phyloP scores from a whole-genome alignment of 2,113 vertebrate genomes.

The Leucoraja erinaceus region DNA sequence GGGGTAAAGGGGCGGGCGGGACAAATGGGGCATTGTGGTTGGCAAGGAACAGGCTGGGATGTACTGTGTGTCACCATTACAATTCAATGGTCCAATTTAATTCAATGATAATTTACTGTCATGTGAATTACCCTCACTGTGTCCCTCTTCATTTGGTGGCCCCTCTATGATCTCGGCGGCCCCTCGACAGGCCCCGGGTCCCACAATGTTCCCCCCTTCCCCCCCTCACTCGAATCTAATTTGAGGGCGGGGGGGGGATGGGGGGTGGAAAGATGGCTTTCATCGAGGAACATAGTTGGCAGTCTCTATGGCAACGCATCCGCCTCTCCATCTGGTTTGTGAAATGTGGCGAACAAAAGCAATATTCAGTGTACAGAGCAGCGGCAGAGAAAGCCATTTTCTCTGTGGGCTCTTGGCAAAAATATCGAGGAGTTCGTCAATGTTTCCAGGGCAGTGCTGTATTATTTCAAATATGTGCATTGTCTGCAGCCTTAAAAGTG shows the following conservation, averaged over 20 bases:
- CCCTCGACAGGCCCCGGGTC: too few relatives aligned
- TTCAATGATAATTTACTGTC: too few relatives aligned
- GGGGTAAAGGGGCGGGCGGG: too few relatives aligned
- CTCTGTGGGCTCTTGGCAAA: conserved; percentile 8
- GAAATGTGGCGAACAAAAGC: conserved; percentile 13
- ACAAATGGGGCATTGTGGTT: too few relatives aligned
- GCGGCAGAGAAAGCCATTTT: neutral
- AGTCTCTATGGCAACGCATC: conserved; percentile 12
- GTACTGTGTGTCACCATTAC: too few relatives aligned
- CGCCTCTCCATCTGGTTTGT: conserved; percentile 16
- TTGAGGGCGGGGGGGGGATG: neutral
- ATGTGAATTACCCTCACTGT: too few relatives aligned
- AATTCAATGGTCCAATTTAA: too few relatives aligned
- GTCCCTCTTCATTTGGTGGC: too few relatives aligned
- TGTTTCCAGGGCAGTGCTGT: conserved; percentile 12
- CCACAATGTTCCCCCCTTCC: too few relatives aligned
- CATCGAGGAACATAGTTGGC: neutral
- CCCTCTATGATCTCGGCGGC: too few relatives aligned
- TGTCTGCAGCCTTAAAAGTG: neutral
- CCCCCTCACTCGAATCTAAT: neutral
- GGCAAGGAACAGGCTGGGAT: neutral
- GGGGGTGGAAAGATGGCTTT: neutral
- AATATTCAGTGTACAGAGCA: neutral
- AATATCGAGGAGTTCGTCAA: neutral
- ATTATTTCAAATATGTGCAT: conserved; percentile 18